A percentile compares a stretch with the other conserved stretches of the same genome.
Conservation (phyloP, 2,797 vertebrate genomes). For the Pipistrellus nathusii region DNA sequence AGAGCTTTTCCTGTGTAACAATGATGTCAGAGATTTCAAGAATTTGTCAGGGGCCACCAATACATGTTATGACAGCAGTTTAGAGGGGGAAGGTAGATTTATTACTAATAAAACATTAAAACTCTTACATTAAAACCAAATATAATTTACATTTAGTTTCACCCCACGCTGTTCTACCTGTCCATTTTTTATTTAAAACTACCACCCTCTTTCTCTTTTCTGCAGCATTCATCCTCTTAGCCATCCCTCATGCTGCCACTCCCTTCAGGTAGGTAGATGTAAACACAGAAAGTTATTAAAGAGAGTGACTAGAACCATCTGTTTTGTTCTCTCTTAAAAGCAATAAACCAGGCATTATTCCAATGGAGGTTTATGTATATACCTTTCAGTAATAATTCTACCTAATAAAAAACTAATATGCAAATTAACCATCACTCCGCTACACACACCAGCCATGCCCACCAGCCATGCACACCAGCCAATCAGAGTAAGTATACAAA, state of each 20-base stretch:
- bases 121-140: slow-evolving; percentile 70
- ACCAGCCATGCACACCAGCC: too few species aligned
- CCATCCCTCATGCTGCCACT: background rate
- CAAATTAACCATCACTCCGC: too few species aligned
- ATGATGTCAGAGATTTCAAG: slow-evolving; percentile 74
- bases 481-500: too few species aligned
- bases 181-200: slow-evolving; percentile 74
- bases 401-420: too few species aligned
- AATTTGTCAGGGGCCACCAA: slow-evolving; percentile 71
- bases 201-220: background rate
- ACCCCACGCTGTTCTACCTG: slow-evolving; percentile 64
- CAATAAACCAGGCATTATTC: slow-evolving; percentile 75
- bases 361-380: slow-evolving; percentile 34
- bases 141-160: slow-evolving; percentile 70
- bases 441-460: too few species aligned
- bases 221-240: background rate
- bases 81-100: slow-evolving; percentile 58
- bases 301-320: slow-evolving; percentile 84
- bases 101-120: slow-evolving; percentile 73
- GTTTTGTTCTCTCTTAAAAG: slow-evolving; percentile 80
- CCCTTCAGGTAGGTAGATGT: slow-evolving; percentile 46
- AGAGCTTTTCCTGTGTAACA: slow-evolving; percentile 71
- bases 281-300: slow-evolving; percentile 75
- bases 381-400: slow-evolving; percentile 72
- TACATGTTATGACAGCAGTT: slow-evolving; percentile 69